Base-by-base conservation (phyloP, 2,797 vertebrate species). In the Enteromius trimaculatus region DNA sequence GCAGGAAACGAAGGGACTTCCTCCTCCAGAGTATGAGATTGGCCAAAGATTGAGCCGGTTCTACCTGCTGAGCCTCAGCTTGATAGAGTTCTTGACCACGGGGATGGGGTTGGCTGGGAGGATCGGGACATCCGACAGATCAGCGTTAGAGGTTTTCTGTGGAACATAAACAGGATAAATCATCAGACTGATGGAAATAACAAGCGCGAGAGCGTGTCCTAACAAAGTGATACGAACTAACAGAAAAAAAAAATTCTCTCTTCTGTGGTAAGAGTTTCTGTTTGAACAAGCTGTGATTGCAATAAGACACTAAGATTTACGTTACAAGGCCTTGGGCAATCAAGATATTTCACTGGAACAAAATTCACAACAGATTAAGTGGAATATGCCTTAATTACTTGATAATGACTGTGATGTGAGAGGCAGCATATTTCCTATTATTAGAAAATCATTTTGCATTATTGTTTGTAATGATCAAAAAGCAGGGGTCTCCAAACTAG, bases 31-130 rank as follows among this genome's bases (percentile, higher is more conserved):
- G 53, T 31, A n/a, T 0, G 47, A 23, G 4, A 53, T 34, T 77
- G n/a, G 71, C 79, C 65, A 79, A 39, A 34, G 16, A 77, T 19
- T 71, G 34, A 21, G 79, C 44, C 34, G 84, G 87, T 93, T 94
- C 94, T 95, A 97, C 93, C 95, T 95, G 92, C 95, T 94, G 89
- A 96, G 93, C 89, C 94, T 95, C 91, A 97, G 94, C 94, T 97
- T 96, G 94, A 96, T 96, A 89, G 94, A 94, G 90, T 94, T 95
- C 94, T 96, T 97, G 91, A 95, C 93, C 91, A 94, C 94, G 68
- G 93, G 89, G 91, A 95, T 94, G 90, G 95, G 95, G 90, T 94
- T 94, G 89, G 92, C 90, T 80, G 94, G 94, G 86, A 94, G 92
- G 86, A 93, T 92, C 77, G 95, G 93, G 85, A 95, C 93, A 89